These are phyloP conservation scores for Sycobia sp. DNA, from an alignment of 1,140 invertebrate genomes.

Conservation along the genomic window DNA sequence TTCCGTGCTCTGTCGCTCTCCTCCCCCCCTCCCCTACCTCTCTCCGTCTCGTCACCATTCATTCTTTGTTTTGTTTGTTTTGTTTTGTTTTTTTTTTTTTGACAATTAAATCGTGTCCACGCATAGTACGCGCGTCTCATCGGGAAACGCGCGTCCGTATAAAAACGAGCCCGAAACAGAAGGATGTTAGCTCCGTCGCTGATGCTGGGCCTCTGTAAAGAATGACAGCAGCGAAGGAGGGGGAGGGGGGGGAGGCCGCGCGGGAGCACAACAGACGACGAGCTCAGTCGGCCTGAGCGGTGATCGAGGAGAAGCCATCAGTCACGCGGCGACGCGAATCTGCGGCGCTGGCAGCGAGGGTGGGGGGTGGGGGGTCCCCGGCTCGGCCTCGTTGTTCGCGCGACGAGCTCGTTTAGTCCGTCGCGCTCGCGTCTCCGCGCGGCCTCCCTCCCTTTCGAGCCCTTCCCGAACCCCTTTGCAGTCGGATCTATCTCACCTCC, in stretches of 20 bases:
- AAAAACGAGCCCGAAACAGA: too few relatives aligned
- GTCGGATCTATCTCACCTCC: too few relatives aligned
- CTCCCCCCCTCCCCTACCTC: too few relatives aligned
- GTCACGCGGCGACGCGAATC: slow-evolving; percentile 50
- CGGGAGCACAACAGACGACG: not conserved
- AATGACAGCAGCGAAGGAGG: not conserved
- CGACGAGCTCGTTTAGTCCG: slow-evolving; percentile 44
- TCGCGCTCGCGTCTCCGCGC: slow-evolving; percentile 7
- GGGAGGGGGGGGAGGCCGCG: not conserved
- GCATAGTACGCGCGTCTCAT: slow-evolving; percentile 52
- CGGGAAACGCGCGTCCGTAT: slow-evolving; percentile 4
- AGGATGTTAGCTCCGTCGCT: too few relatives aligned
- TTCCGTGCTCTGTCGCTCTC: too few relatives aligned
- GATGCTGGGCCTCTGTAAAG: too few relatives aligned
- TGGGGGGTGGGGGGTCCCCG: too few relatives aligned
- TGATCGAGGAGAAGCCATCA: slow-evolving; percentile 58
- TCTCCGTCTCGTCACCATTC: too few relatives aligned
- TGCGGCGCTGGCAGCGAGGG: slow-evolving; percentile 47
- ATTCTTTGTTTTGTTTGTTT: too few relatives aligned
- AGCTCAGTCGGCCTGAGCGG: slow-evolving; percentile 43
- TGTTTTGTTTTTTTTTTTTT: too few relatives aligned
- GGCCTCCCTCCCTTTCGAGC: slow-evolving; percentile 12
- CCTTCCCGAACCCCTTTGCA: too few relatives aligned
- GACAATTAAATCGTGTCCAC: slow-evolving; percentile 54
- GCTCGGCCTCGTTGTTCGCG: slow-evolving; percentile 42